Percentiles rank a stretch among this genome's conserved stretches.
Evolutionary conservation across 2,113 vertebrate species (phyloP).

Genomic region (Riparia riparia): DNA sequence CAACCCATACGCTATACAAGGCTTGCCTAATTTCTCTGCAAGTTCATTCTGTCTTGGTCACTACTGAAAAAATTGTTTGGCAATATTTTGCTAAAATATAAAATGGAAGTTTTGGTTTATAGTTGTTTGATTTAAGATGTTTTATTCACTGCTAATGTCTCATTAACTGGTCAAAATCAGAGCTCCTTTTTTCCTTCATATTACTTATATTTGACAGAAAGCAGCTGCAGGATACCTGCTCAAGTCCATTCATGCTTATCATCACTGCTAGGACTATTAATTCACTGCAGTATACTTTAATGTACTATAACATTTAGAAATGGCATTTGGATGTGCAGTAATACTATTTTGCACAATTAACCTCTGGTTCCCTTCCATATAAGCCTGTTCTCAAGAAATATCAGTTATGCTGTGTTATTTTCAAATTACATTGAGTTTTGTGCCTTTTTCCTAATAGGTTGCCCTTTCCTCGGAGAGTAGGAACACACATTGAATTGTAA

Average conservation of each 20-base stretch:
- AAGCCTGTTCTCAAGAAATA: conserved; percentile 30
- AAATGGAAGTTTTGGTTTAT: background rate
- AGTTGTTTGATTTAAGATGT: background rate
- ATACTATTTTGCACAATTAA: conserved; percentile 68
- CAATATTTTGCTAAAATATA: background rate
- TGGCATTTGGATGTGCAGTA: conserved; percentile 38
- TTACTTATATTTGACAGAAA: conserved; percentile 28
- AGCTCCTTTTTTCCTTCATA: conserved; percentile 26
- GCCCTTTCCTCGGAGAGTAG: conserved; percentile 30
- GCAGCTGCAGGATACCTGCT: background rate
- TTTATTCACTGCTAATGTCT: conserved; percentile 1
- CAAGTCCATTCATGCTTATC: conserved; percentile 11
- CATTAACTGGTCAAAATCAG: conserved; percentile 5
- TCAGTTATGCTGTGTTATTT: conserved; percentile 31
- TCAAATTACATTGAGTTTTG: conserved; percentile 25
- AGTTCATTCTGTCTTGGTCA: background rate
- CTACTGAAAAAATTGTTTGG: background rate
- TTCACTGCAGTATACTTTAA: conserved; percentile 47
- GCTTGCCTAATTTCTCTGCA: background rate
- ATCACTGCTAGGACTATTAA: conserved; percentile 47
- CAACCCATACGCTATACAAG: rapidly evolving
- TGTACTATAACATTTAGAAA: conserved; percentile 51
- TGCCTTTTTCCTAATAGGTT: conserved; percentile 22
- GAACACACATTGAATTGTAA: background rate
- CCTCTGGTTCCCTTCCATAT: conserved; percentile 17